Evolutionary conservation across 37 sponge, comb jelly and placozoan genomes (phyloP).

Genomic region (Aphrocallistes beatrix): DNA sequence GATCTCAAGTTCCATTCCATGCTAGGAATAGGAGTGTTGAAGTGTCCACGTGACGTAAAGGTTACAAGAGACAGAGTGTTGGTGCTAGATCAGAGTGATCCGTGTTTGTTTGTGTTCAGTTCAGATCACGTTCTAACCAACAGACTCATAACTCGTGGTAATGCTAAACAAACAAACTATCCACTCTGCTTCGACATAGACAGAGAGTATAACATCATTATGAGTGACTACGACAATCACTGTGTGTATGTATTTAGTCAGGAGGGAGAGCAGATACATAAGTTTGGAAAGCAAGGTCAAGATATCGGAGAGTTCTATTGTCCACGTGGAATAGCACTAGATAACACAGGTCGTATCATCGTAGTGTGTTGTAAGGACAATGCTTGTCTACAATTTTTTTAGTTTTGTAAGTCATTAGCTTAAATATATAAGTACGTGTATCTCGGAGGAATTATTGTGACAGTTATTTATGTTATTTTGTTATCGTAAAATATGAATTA

Average conservation of each 20-base stretch:
- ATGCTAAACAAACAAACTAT: neutral
- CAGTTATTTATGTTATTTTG: too few relatives aligned
- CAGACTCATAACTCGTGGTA: neutral
- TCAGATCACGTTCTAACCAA: slow-evolving; percentile 16
- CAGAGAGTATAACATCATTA: slow-evolving; percentile 15
- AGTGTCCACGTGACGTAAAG: neutral
- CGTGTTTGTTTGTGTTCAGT: slow-evolving; percentile 16
- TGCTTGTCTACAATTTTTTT: slow-evolving; percentile 1
- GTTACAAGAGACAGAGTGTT: slow-evolving; percentile 16
- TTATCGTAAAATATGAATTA: too few relatives aligned
- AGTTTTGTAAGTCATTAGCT: neutral
- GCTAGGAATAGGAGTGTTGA: neutral
- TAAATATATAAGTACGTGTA: too few relatives aligned
- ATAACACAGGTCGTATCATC: neutral
- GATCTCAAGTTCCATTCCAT: slow-evolving; percentile 19
- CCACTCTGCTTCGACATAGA: slow-evolving; percentile 13
- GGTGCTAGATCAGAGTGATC: slow-evolving; percentile 13
- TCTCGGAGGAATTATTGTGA: too few relatives aligned
- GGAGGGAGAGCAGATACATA: slow-evolving; percentile 17
- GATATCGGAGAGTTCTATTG: neutral
- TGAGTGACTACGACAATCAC: slow-evolving; percentile 4
- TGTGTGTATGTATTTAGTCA: slow-evolving; percentile 12
- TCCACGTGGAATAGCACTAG: neutral
- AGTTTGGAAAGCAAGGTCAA: neutral
- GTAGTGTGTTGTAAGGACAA: neutral